A percentile compares a stretch with the other conserved stretches of the same genome.
These are phyloP conservation scores for Atherix ibis DNA, from an alignment of 2,888 invertebrate species.

Conservation along the genomic window DNA sequence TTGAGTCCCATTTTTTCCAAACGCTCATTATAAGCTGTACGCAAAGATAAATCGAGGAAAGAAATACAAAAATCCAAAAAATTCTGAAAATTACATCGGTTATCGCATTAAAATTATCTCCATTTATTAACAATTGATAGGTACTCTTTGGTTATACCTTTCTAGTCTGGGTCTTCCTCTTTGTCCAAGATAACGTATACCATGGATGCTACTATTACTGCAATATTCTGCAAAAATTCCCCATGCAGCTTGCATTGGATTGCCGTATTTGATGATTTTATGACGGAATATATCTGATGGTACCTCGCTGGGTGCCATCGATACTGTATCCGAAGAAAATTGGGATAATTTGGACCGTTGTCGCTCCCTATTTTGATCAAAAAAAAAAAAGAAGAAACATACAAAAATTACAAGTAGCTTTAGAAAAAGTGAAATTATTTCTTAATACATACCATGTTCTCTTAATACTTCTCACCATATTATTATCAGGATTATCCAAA, in stretches of 20 bases:
- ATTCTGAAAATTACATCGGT: constrained; percentile 31
- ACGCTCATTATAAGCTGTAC: constrained; percentile 38
- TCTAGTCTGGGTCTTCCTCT: constrained; percentile 26
- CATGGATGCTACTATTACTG: constrained; percentile 38
- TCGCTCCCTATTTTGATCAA: too few relatives aligned
- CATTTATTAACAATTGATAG: background rate
- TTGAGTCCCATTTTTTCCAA: constrained; percentile 45
- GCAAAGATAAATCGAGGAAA: constrained; percentile 38
- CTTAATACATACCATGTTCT: too few relatives aligned
- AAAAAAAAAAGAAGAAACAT: too few relatives aligned
- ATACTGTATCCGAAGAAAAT: constrained; percentile 1
- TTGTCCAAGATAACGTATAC: constrained; percentile 38
- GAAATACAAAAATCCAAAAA: constrained; percentile 40
- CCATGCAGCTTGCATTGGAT: constrained; percentile 12
- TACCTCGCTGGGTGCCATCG: constrained; percentile 6
- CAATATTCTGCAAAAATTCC: constrained; percentile 36
- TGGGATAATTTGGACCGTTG: too few relatives aligned
- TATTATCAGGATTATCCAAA: too few relatives aligned
- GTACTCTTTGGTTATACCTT: background rate
- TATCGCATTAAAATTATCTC: background rate
- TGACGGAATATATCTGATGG: constrained; percentile 1
- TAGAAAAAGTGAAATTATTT: too few relatives aligned
- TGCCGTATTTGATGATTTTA: constrained; percentile 3
- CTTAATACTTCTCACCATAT: too few relatives aligned
- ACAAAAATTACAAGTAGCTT: too few relatives aligned